Base-by-base conservation (phyloP, 2,888 invertebrate species). In the Synergus gifuensis region DNA sequence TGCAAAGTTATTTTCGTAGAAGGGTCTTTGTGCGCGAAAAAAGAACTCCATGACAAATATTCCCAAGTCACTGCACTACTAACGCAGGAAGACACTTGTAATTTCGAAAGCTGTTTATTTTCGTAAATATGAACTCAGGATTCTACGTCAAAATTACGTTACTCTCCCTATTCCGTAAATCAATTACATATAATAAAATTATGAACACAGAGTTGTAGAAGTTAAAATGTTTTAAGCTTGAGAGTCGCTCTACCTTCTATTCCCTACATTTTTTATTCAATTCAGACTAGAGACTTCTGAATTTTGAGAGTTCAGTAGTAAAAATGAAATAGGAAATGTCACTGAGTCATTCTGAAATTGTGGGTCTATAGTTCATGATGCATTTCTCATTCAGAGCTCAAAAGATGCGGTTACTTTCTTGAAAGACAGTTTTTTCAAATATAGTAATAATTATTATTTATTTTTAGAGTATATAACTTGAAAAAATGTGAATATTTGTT, bases 11-110 rank as follows among this genome's bases (percentile, higher is more conserved):
- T 83, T 83, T 83, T 78, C 78, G 81, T 79, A 81, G 83, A 80
- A 80, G 80, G 83, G 83, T 83, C 83, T 83, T 81, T 79, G 83
- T 80, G 80, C 80, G 80, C 83, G 79, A 83, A 83, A 83, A 83
- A 83, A 80, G 76, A 79, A 81, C 69, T 69, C 78, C 78, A 78
- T 78, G 82, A 79, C 77, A 76, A 76, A 76, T 76, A 18, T 76
- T 76, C 76, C 28, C 62, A 42, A 76, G 81, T 67, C 67, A 81
- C 81, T 73, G 69, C 69, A 54, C 69, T 36, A 73, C 28, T 28
- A 28, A 28, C 28, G 28, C 16, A 69, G 69, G 36, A 73, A 73
- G 54, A 54, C 69, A 73, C 36, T 73, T 73, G 69, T 49, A 73
- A 54, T 73, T 73, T 54, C 49, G 22, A 16, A 28, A 36, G n/a